Percentiles rank a stretch among this genome's conserved stretches.
Conservation (phyloP, 2,113 vertebrate genomes). For the Hyperopisus bebe region DNA sequence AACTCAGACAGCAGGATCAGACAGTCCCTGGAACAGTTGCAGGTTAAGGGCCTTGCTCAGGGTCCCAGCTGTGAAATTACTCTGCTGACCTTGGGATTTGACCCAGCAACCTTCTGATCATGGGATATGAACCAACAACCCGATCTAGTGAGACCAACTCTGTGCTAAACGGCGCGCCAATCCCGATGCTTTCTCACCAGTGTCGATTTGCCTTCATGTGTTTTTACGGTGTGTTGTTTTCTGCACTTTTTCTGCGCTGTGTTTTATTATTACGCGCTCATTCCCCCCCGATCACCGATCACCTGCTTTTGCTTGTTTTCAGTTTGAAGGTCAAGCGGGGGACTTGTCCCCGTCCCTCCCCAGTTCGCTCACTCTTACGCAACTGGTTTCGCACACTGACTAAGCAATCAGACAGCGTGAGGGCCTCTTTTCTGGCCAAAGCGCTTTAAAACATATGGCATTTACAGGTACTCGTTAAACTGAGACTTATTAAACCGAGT, state of each 20-base stretch:
- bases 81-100: background rate
- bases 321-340: background rate
- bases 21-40: background rate
- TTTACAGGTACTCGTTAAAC: background rate
- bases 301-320: background rate
- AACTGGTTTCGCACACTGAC: background rate
- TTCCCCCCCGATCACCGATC: background rate
- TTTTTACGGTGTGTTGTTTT: background rate
- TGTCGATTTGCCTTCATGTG: background rate
- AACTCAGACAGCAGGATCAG: background rate
- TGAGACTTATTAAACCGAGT: background rate
- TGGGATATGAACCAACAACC: background rate
- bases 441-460: background rate
- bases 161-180: background rate
- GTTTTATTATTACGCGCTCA: background rate
- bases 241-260: background rate
- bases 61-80: background rate
- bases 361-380: background rate
- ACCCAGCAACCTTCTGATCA: background rate
- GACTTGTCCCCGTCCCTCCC: background rate
- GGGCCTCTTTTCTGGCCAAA: background rate
- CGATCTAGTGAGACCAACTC: background rate
- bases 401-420: background rate
- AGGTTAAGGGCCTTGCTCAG: background rate
- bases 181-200: slow-evolving; percentile 11